A percentile compares a stretch with the other conserved stretches of the same genome.
These are phyloP conservation scores for Dinoponera quadriceps DNA, from an alignment of 1,140 invertebrate species.

Conservation along the genomic window DNA sequence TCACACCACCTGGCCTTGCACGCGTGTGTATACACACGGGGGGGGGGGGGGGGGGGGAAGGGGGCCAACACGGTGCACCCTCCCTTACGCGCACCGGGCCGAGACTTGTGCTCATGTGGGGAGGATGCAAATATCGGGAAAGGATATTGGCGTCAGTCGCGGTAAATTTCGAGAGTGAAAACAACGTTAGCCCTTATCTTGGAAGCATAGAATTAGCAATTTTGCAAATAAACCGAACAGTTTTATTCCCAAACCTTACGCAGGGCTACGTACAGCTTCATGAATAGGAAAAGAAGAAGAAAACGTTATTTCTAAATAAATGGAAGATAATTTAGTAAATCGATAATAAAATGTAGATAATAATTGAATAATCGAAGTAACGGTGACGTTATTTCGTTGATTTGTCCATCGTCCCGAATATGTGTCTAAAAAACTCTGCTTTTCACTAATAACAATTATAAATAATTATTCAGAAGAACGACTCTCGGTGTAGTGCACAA, in stretches of 20 bases:
- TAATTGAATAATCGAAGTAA: background rate
- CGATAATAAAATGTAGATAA: background rate
- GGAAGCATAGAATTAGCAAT: background rate
- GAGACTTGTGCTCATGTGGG: conserved; percentile 14
- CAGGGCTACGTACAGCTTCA: background rate
- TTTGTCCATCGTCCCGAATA: too few species aligned
- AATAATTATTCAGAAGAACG: background rate
- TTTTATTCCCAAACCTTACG: background rate
- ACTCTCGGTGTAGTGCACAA: conserved; percentile 12
- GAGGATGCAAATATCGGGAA: conserved; percentile 45
- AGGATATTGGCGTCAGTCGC: background rate
- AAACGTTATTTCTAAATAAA: background rate
- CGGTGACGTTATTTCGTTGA: background rate
- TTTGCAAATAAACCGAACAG: background rate
- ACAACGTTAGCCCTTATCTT: background rate
- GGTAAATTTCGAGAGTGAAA: background rate
- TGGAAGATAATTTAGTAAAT: background rate
- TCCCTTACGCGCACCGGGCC: conserved; percentile 77
- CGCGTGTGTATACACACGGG: conserved; percentile 65
- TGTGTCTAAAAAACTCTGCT: background rate
- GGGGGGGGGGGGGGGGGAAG: conserved; percentile 34
- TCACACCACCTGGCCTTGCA: conserved; percentile 76
- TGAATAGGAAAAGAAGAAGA: background rate
- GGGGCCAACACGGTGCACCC: conserved; percentile 55
- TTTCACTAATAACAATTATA: background rate